A percentile compares a stretch with the other conserved stretches of the same genome.
Evolutionary conservation across 2,888 invertebrate genomes (phyloP).

Genomic region (Acleris literana): DNA sequence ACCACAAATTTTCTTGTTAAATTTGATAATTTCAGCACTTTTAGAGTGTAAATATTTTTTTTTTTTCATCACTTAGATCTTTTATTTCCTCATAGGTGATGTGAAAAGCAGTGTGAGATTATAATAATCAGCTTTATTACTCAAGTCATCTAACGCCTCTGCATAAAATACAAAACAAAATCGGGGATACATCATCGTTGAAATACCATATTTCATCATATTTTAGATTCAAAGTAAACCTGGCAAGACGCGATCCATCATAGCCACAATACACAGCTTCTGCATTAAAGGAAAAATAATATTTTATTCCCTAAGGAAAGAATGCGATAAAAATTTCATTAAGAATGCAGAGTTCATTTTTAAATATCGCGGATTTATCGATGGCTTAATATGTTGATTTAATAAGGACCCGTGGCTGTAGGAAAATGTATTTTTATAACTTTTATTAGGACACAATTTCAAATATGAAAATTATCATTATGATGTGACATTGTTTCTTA

Average conservation of each 20-base stretch:
- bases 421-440: too few relatives aligned
- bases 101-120: too few relatives aligned
- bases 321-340: conserved; percentile 63
- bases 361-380: conserved; percentile 37
- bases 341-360: conserved; percentile 43
- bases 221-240: conserved; percentile 33
- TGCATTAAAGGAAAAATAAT: conserved; percentile 52
- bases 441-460: too few relatives aligned
- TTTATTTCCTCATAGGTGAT: too few relatives aligned
- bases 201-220: conserved; percentile 31
- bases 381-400: background rate
- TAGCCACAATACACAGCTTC: conserved; percentile 34
- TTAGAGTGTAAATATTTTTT: too few relatives aligned
- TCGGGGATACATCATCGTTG: conserved; percentile 26
- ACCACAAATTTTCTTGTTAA: too few relatives aligned
- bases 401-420: too few relatives aligned
- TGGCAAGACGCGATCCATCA: conserved; percentile 34
- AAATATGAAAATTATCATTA: too few relatives aligned
- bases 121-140: background rate
- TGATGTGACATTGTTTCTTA: too few relatives aligned
- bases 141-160: conserved; percentile 3
- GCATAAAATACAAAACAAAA: conserved; percentile 17
- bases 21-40: too few relatives aligned
- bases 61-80: too few relatives aligned
- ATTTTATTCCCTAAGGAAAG: conserved; percentile 48